Evolutionary conservation across 2,113 vertebrate genomes (phyloP).

Genomic region (Cryptomyrus ogoouensis): DNA sequence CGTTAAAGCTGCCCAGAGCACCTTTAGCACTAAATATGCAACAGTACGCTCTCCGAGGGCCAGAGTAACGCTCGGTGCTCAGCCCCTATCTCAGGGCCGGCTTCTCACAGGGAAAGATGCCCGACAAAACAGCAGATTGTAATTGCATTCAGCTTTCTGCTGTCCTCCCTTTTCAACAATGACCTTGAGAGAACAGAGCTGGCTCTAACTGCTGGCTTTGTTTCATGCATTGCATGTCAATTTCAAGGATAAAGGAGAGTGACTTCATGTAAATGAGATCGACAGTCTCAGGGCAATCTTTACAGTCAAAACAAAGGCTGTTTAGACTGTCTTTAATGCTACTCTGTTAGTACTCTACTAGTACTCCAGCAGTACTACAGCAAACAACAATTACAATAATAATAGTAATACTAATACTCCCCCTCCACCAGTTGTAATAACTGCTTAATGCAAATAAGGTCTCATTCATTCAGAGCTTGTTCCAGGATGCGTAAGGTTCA

Average conservation of each 20-base stretch:
- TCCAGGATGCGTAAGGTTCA: background rate
- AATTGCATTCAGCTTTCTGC: background rate
- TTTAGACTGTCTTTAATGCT: background rate
- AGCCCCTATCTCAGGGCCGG: background rate
- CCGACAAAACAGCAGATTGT: background rate
- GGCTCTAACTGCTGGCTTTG: background rate
- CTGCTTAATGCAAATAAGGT: background rate
- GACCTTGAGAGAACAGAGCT: background rate
- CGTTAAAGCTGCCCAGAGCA: background rate
- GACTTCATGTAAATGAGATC: background rate
- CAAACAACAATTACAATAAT: background rate
- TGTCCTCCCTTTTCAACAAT: background rate
- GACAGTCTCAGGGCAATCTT: background rate
- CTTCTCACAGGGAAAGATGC: background rate
- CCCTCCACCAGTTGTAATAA: background rate
- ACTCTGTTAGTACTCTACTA: background rate
- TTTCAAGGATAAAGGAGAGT: background rate
- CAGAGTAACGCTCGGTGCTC: background rate
- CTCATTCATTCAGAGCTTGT: background rate
- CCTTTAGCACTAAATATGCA: background rate
- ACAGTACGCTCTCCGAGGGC: background rate
- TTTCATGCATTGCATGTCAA: background rate
- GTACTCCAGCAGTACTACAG: background rate
- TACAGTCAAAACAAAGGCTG: background rate
- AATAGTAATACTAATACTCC: background rate